Evolutionary conservation across 2,888 invertebrate genomes (phyloP), one percentile per base, ranked within the genome.

Genomic region (Drosophila engyochracea): DNA sequence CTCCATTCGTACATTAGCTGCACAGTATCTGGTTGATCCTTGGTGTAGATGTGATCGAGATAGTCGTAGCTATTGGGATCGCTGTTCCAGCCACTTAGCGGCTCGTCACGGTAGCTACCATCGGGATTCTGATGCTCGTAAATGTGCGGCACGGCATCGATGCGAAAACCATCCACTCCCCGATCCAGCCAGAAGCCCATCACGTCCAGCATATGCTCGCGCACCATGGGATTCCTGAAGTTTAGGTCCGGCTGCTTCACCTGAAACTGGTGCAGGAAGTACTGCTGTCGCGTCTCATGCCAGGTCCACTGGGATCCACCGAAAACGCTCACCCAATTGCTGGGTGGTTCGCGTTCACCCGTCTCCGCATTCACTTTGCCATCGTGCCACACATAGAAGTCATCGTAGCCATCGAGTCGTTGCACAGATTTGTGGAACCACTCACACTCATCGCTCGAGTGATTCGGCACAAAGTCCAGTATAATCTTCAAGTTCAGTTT

Each of bases 381-480:
- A 67, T 96, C 94, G 7, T 94, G 94, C 97, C 97, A 97, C 0
- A 97, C 93, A 91, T 97, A 97, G 91, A 95, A 97, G 87, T 97
- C 95, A 28, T 95, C 95, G 88, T 95, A 98, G 0, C 95, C 95
- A 1, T 95, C 94, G 57, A 94, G 94, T 14, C 94, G 94, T 55
- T 94, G 94, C 10, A 95, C 92, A 7, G 98, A 97, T 88, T 96
- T 95, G 69, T 94, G 90, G 91, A 99, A 99, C 98, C 98, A 99
- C 44, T 95, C 95, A 91, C 97, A 97, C 89, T 97, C 94, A 85
- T 97, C 95, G 70, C 97, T 97, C 2, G 96, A 95, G 86, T 97
- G 97, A 92, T 96, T 96, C 16, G 96, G 96, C 12, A 96, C 96
- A 79, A 96, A 94, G 79, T 94, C 94, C 76, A 96, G 91, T 73